Base-by-base conservation (phyloP, 2,888 invertebrate species). In the Ichneumoninae sp. region DNA sequence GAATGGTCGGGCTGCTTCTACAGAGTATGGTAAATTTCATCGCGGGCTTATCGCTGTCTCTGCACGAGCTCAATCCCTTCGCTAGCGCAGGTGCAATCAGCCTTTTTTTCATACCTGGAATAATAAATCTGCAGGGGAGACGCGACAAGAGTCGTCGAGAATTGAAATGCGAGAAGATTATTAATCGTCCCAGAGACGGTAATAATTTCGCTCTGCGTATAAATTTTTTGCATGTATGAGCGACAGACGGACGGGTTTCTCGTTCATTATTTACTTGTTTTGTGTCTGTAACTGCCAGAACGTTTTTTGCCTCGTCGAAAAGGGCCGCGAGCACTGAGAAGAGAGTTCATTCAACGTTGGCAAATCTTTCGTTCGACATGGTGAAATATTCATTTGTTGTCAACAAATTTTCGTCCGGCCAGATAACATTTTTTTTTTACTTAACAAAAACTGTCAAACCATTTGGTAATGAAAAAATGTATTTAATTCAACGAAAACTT, bases 201-300 rank as follows among this genome's bases (percentile, higher is more conserved):
- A 68, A 77, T 30, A 68, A 77, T 68, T 77, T 36, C 57, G n/a
- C 36, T 36, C 13, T 26, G 40, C 40, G 40, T 30, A 54, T 68
- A 77, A 77, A 77, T 77, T 68, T 36, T 44, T 30, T 13, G 19
- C 3, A 22, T 36, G n/a, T 33, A 33, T 30, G 30, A 26, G 26
- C 30, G 57, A 5, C 13, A 33, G 3, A 13, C 57, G 22, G 60
- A 40, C 68, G 54, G 40, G n/a, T 16, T 30, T 78, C 47, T 63
- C 33, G 33, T 77, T 33, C 16, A 57, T 44, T 77, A 44, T 77
- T 44, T 44, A 36, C 57, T 40, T 60, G 26, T 26, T 22, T 52
- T 54, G 76, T 66, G 1, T 65, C 74, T 50, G 6, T n/a, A 22
- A n/a, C 33, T 60, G 26, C 4, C 33, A 33, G 19, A 30, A 30